Evolutionary conservation across 2,113 vertebrate genomes (phyloP).

Genomic region (Myxocyprinus asiaticus): DNA sequence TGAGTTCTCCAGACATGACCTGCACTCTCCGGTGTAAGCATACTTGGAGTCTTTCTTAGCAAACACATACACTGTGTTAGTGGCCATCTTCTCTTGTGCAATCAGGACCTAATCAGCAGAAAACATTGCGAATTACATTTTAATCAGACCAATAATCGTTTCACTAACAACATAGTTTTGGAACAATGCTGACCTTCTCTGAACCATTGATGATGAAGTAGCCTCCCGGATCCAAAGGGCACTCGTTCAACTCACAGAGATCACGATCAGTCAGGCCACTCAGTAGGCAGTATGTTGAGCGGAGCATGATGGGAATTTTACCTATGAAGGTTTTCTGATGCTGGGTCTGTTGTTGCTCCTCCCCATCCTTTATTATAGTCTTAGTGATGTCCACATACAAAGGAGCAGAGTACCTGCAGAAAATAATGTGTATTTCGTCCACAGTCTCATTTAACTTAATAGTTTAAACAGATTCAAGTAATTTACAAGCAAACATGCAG

Average conservation of each 20-base stretch:
- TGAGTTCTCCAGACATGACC: constrained; percentile 96
- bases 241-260: constrained; percentile 96
- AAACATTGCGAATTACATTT: neutral
- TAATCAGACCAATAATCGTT: neutral
- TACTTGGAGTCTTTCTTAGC: constrained; percentile 99
- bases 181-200: constrained; percentile 83
- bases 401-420: constrained; percentile 91
- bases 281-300: constrained; percentile 94
- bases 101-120: constrained; percentile 85
- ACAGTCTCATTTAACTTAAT: too few species aligned
- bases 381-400: constrained; percentile 98
- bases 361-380: constrained; percentile 96
- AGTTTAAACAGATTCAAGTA: too few species aligned
- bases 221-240: constrained; percentile 94
- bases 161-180: neutral
- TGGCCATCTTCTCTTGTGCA: constrained; percentile 99
- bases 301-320: constrained; percentile 98
- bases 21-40: constrained; percentile 94
- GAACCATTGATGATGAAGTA: constrained; percentile 99
- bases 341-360: constrained; percentile 95
- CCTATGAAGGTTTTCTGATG: constrained; percentile 99
- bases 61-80: constrained; percentile 98
- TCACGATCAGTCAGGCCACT: constrained; percentile 95
- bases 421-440: too few species aligned
- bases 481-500: too few species aligned